These are phyloP conservation scores for Menidia menidia DNA, from an alignment of 2,797 vertebrate genomes.

Conservation along the genomic window DNA sequence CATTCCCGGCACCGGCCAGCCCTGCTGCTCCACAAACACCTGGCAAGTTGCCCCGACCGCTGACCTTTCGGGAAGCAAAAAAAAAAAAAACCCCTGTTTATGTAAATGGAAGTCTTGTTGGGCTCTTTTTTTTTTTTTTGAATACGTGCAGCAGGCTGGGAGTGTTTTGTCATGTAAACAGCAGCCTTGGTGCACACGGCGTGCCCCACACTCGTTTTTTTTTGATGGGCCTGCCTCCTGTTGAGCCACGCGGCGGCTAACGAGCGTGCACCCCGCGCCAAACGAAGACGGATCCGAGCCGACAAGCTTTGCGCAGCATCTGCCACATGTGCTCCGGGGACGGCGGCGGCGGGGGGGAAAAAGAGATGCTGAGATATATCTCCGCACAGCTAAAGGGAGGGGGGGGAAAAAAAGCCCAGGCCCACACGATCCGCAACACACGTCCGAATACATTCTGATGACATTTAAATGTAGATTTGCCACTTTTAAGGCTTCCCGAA, in stretches of 20 bases:
- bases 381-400: not conserved
- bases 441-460: slow-evolving; percentile 36
- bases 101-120: slow-evolving; percentile 42
- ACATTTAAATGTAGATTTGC: slow-evolving; percentile 33
- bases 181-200: slow-evolving; percentile 33
- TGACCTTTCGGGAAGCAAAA: slow-evolving; percentile 70
- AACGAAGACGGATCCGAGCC: slow-evolving; percentile 80
- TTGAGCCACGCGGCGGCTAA: slow-evolving; percentile 68
- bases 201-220: slow-evolving; percentile 48
- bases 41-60: slow-evolving; percentile 60
- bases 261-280: slow-evolving; percentile 64
- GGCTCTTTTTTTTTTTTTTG: slow-evolving; percentile 5
- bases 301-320: slow-evolving; percentile 60
- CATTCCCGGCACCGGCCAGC: slow-evolving; percentile 64
- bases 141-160: not conserved
- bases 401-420: not conserved
- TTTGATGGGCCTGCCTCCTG: slow-evolving; percentile 74
- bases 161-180: slow-evolving; percentile 24
- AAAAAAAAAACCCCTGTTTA: slow-evolving; percentile 24
- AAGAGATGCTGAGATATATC: slow-evolving; percentile 14
- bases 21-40: slow-evolving; percentile 74
- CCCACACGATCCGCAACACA: slow-evolving; percentile 21
- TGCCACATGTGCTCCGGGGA: slow-evolving; percentile 54
- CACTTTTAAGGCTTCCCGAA: slow-evolving; percentile 14
- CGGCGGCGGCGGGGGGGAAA: slow-evolving; percentile 15